A percentile compares a stretch with the other conserved stretches of the same genome.
These are phyloP conservation scores for Blennius ocellaris DNA, from an alignment of 2,113 vertebrate genomes.

Conservation along the genomic window DNA sequence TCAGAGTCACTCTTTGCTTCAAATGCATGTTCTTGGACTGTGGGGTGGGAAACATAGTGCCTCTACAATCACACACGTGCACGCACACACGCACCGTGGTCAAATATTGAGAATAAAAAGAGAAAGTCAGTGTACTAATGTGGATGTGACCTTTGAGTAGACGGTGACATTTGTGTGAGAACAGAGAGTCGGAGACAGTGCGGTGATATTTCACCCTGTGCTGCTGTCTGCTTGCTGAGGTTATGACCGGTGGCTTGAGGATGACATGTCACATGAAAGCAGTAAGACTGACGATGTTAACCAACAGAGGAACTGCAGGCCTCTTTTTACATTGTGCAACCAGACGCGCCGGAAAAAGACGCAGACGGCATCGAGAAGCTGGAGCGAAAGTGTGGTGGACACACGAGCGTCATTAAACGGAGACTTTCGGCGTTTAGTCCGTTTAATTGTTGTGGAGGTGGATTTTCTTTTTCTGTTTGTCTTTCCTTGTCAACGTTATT, in stretches of 20 bases:
- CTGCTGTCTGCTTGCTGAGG: conserved; percentile 25
- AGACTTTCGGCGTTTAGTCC: not conserved
- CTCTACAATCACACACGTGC: no score
- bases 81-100: no score
- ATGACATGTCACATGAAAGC: conserved; percentile 41
- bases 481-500: not conserved
- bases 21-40: no score
- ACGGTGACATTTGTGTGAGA: conserved; percentile 56
- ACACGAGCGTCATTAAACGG: no score
- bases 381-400: conserved; percentile 20
- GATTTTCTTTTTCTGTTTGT: not conserved
- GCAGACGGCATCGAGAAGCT: conserved; percentile 35
- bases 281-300: not conserved
- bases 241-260: conserved; percentile 9
- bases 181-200: conserved; percentile 31
- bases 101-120: no score
- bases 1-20: no score
- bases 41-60: no score
- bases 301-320: conserved; percentile 56
- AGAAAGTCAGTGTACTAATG: no score
- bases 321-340: conserved; percentile 48
- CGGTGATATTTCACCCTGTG: conserved; percentile 45
- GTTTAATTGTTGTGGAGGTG: not conserved
- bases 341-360: conserved; percentile 13
- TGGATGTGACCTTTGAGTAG: conserved; percentile 35